Conservation (phyloP, 1,140 invertebrate species). For the Hypsibius dujardini region DNA sequence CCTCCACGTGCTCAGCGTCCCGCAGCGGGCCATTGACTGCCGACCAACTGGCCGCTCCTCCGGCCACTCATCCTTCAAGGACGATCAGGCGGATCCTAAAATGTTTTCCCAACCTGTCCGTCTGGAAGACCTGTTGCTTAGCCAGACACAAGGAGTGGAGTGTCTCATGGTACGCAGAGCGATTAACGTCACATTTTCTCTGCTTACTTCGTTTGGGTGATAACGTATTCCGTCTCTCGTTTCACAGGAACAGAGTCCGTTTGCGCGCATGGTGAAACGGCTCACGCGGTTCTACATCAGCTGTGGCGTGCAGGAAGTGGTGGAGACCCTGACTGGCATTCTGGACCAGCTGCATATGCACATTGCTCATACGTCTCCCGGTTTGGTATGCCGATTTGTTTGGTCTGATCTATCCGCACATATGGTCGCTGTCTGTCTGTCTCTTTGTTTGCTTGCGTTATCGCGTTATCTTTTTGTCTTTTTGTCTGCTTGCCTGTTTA, state of each 20-base stretch:
- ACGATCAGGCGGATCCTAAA: conserved; percentile 28
- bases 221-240: not conserved
- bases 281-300: conserved; percentile 79
- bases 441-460: not conserved
- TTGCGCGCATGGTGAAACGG: conserved; percentile 49
- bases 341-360: conserved; percentile 44
- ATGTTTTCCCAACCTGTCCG: conserved; percentile 72
- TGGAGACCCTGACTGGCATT: conserved; percentile 42
- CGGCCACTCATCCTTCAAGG: no score
- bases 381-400: conserved; percentile 27
- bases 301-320: conserved; percentile 43
- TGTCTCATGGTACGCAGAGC: not conserved
- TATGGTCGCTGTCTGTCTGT: conserved; percentile 18
- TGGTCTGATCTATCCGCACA: not conserved
- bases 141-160: conserved; percentile 31
- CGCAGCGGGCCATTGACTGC: conserved; percentile 17
- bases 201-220: not conserved
- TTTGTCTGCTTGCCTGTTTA: no score
- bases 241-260: conserved; percentile 38
- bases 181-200: not conserved
- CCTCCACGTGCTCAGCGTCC: conserved; percentile 17
- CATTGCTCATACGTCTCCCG: conserved; percentile 31
- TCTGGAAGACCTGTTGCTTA: conserved; percentile 60
- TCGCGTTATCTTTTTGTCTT: no score
- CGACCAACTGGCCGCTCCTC: no score